A percentile compares a stretch with the other conserved stretches of the same genome.
Conservation (phyloP, 2,797 vertebrate species). For the Girardinus metallicus region DNA sequence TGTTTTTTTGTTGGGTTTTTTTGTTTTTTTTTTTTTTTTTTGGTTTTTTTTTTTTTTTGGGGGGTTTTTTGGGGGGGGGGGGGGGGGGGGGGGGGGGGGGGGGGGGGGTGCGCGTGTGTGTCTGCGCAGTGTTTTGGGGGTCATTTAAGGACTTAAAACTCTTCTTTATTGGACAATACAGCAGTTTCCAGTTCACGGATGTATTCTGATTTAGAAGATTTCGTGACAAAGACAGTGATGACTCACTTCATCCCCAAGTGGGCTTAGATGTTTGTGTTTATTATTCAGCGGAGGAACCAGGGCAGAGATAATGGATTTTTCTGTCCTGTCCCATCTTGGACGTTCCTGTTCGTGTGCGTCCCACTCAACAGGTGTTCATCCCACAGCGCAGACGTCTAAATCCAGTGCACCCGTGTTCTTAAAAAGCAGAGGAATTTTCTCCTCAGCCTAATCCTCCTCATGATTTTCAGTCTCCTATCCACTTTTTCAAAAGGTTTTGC, state of each 20-base stretch:
- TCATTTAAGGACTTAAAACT: slow-evolving; percentile 38
- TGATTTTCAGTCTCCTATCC: slow-evolving; percentile 54
- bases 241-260: slow-evolving; percentile 29
- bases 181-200: slow-evolving; percentile 55
- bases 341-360: slow-evolving; percentile 31
- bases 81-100: too few relatives aligned
- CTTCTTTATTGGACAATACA: slow-evolving; percentile 31
- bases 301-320: slow-evolving; percentile 48
- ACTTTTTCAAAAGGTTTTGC: slow-evolving; percentile 16
- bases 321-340: slow-evolving; percentile 27
- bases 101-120: background rate
- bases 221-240: slow-evolving; percentile 42
- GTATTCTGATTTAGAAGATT: slow-evolving; percentile 49
- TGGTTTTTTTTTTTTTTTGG: too few relatives aligned
- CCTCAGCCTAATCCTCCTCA: slow-evolving; percentile 73
- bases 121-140: slow-evolving; percentile 7
- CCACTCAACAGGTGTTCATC: slow-evolving; percentile 69
- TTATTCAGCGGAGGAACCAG: slow-evolving; percentile 46
- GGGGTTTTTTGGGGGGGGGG: too few relatives aligned
- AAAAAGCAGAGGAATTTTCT: slow-evolving; percentile 74
- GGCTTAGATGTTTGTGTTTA: slow-evolving; percentile 57
- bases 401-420: slow-evolving; percentile 78
- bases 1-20: too few relatives aligned
- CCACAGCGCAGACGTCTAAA: slow-evolving; percentile 63
- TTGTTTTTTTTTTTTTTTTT: too few relatives aligned